Conservation (phyloP, 2,888 invertebrate species). For the Lithophane semibrunnea region DNA sequence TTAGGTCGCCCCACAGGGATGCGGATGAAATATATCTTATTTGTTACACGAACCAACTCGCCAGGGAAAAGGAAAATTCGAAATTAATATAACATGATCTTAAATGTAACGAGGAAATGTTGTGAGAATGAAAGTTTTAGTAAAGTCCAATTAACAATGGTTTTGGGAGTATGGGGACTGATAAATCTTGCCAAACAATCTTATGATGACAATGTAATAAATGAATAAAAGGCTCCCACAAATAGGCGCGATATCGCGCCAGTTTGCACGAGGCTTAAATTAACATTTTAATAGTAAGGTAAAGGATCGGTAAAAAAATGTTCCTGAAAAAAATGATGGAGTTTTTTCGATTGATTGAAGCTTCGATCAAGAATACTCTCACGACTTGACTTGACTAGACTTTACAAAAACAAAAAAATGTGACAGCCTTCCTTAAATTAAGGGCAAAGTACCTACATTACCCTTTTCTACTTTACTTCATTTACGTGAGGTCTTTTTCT, state of each 20-base stretch:
- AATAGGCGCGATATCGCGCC: too few relatives aligned
- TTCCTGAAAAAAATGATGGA: not conserved
- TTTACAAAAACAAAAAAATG: not conserved
- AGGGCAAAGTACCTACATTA: not conserved
- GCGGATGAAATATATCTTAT: constrained; percentile 41
- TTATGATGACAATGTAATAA: too few relatives aligned
- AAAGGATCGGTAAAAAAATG: not conserved
- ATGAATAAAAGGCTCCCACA: too few relatives aligned
- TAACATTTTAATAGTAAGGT: too few relatives aligned
- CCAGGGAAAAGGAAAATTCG: constrained; percentile 24
- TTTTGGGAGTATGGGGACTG: not conserved
- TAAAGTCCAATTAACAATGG: constrained; percentile 1
- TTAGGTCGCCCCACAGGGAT: constrained; percentile 34
- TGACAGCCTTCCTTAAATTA: constrained; percentile 1
- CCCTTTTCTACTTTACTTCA: constrained; percentile 6
- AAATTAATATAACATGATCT: constrained; percentile 36
- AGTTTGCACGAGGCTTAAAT: too few relatives aligned
- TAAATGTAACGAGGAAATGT: constrained; percentile 10
- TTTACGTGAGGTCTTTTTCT: constrained; percentile 26
- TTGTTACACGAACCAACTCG: constrained; percentile 35
- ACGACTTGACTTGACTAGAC: not conserved
- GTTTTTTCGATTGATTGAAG: not conserved
- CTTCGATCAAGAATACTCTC: not conserved
- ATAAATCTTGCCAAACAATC: not conserved
- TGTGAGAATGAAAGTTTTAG: constrained; percentile 34